Conservation (phyloP, 2,888 invertebrate genomes). For the Phyllotreta cruciferae region DNA sequence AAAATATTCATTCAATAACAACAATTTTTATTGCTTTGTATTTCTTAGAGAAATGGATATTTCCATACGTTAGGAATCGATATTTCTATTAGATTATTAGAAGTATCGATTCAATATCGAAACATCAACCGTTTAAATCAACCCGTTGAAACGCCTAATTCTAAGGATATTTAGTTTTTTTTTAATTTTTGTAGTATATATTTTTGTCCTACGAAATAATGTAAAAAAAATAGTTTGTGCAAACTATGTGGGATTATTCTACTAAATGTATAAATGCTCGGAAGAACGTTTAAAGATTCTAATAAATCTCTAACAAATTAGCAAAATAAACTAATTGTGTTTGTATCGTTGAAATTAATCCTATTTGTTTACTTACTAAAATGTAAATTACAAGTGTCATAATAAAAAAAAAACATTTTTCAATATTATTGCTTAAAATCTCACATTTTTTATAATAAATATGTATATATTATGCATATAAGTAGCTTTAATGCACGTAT, state of each 20-base stretch:
- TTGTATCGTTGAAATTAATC: background rate
- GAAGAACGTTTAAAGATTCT: slow-evolving; percentile 13
- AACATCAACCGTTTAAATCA: slow-evolving; percentile 4
- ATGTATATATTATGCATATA: no score
- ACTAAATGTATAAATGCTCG: slow-evolving; percentile 1
- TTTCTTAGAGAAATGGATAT: no score
- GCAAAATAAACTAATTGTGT: background rate
- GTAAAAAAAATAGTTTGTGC: slow-evolving; percentile 10
- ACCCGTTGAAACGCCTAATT: background rate
- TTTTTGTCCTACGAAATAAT: slow-evolving; percentile 19
- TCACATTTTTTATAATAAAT: no score
- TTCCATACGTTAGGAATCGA: no score
- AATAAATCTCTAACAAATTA: slow-evolving; percentile 1
- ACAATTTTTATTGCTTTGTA: slow-evolving; percentile 19
- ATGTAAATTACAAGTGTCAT: no score
- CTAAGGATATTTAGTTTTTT: background rate
- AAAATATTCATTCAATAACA: slow-evolving; percentile 15
- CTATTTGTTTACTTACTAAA: background rate
- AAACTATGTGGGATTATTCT: slow-evolving; percentile 2
- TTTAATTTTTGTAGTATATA: background rate
- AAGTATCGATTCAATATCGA: slow-evolving; percentile 8
- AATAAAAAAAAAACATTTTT: no score
- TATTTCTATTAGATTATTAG: slow-evolving; percentile 5
- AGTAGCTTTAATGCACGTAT: no score
- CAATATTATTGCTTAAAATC: no score